These are phyloP conservation scores for Bombus soroeensis DNA, from an alignment of 1,140 invertebrate genomes.

Conservation along the genomic window DNA sequence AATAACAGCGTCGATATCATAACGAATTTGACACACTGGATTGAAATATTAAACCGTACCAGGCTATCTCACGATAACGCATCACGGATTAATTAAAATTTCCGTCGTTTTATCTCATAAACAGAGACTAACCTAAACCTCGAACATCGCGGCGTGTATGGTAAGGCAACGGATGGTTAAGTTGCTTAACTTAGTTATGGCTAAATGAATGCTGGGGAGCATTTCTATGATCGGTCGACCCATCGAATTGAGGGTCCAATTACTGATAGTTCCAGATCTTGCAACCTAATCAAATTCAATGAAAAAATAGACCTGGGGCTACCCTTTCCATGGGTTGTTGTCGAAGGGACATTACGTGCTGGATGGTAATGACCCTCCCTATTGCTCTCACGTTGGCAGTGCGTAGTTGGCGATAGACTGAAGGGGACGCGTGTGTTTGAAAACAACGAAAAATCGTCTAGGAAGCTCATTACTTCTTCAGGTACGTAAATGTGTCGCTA, in stretches of 20 bases:
- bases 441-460: neutral
- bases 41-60: neutral
- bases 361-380: constrained; percentile 82
- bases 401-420: constrained; percentile 51
- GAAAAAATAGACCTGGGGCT: constrained; percentile 59
- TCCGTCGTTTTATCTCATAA: neutral
- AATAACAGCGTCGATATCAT: neutral
- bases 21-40: neutral
- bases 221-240: constrained; percentile 21
- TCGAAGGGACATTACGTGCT: constrained; percentile 54
- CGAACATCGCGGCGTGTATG: neutral
- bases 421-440: constrained; percentile 45
- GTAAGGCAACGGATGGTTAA: neutral
- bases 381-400: constrained; percentile 52
- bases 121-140: neutral
- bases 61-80: neutral
- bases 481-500: neutral
- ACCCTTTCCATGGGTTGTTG: constrained; percentile 35
- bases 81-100: constrained; percentile 22
- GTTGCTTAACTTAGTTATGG: constrained; percentile 28
- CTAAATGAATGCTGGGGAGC: constrained; percentile 2
- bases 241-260: constrained; percentile 19
- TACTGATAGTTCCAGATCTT: constrained; percentile 47
- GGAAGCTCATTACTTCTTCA: neutral
- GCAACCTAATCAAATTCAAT: constrained; percentile 66